Base-by-base conservation (phyloP, 2,797 vertebrate genomes). In the Melanotaenia pygmaea region DNA sequence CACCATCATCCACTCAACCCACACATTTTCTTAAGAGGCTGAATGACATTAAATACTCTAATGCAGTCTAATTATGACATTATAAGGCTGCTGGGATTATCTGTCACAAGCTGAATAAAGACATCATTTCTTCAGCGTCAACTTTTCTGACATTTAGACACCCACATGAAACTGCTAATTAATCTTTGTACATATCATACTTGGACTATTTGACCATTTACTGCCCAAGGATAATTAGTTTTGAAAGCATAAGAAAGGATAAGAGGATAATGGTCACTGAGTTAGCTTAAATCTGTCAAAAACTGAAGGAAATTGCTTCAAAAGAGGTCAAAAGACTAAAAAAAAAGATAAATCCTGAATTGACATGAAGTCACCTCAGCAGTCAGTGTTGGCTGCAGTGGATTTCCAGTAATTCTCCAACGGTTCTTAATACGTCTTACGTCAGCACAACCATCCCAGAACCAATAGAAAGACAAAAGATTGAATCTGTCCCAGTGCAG, bases 11-110 rank as follows among this genome's bases (percentile, higher is more conserved):
- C 34, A 67, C 59, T 72, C 64, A 79, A 34, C 72, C 68, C 63
- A 82, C 74, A 67, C 62, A 18, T 28, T 63, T 67, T 66, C 65
- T 58, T 37, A 57, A 54, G 50, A 68, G 45, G 58, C 63, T 58
- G 58, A 76, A 60, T 77, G 79, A 79, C 81, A 70, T 67, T 38
- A 78, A 81, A 78, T 43, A 35, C 67, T 71, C 37, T 45, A 65
- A 75, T n/a, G 45, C 1, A 1, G 20, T n/a, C 50, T 65, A 54
- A 84, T 57, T 53, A 63, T 67, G 66, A 76, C 65, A 73, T 77
- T 80, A 64, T 28, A 54, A 58, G 18, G 43, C 60, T 62, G 50
- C 78, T 75, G 69, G 22, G 64, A 69, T 65, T 5, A 9, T 63
- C 32, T 69, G 35, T 38, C 61, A 34, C 28, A 7, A n/a, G 35